These are phyloP conservation scores for Avahi laniger DNA, from an alignment of 2,797 vertebrate genomes.

Conservation along the genomic window DNA sequence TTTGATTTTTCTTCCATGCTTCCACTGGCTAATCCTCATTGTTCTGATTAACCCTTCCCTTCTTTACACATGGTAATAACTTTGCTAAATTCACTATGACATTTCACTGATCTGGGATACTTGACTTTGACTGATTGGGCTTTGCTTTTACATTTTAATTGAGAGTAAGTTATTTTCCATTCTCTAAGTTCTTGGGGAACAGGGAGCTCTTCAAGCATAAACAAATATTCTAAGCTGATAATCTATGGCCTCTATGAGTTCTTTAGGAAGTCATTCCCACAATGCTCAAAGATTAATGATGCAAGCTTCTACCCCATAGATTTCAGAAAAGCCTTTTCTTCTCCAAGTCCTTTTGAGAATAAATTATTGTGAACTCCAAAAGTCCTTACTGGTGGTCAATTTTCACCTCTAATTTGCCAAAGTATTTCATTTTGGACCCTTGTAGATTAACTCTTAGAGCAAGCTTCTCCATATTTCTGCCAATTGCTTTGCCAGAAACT, in stretches of 20 bases:
- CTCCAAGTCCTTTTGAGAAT: background rate
- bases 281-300: background rate
- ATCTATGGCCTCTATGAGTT: background rate
- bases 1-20: background rate
- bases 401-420: background rate
- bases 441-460: background rate
- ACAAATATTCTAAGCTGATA: background rate
- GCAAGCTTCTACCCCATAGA: background rate
- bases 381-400: background rate
- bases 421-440: background rate
- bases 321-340: conserved; percentile 7
- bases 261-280: background rate
- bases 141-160: conserved; percentile 28
- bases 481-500: background rate
- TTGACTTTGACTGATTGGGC: background rate
- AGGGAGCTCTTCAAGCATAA: background rate
- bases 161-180: background rate
- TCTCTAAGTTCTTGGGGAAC: background rate
- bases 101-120: background rate
- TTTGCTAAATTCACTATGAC: background rate
- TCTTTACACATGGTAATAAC: background rate
- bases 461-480: background rate
- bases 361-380: background rate
- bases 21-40: background rate
- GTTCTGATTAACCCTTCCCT: background rate